Conservation (phyloP, 2,797 vertebrate species). For the Acomys russatus region DNA sequence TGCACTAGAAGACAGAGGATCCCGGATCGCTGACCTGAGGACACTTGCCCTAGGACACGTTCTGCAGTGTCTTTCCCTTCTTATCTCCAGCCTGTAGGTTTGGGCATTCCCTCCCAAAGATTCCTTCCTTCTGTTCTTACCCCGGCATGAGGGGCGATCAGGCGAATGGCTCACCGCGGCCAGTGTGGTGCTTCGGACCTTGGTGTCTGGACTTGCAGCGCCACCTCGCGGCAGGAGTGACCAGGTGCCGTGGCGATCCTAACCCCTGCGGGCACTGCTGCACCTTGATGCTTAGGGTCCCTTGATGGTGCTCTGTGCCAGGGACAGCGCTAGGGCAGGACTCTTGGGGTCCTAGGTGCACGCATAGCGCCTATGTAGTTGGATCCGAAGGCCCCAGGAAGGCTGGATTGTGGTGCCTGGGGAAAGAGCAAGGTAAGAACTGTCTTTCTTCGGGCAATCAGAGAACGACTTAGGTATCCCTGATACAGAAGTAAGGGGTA, state of each 20-base stretch:
- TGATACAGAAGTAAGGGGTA: neutral
- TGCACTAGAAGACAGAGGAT: neutral
- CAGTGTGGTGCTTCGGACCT: neutral
- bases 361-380: neutral
- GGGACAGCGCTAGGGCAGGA: too few species aligned
- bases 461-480: neutral
- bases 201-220: neutral
- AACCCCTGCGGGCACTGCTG: rapidly evolving
- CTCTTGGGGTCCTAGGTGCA: neutral
- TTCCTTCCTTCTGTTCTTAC: neutral
- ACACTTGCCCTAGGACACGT: neutral
- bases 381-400: neutral
- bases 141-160: too few species aligned
- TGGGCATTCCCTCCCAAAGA: neutral
- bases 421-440: neutral
- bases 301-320: neutral
- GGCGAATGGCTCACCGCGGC: too few species aligned
- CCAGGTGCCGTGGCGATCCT: too few species aligned
- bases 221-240: rapidly evolving
- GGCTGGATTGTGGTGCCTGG: neutral
- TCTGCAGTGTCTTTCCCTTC: neutral
- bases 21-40: neutral
- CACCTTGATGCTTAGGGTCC: neutral
- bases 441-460: neutral
- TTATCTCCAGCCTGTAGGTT: neutral